phyloP scores from a whole-genome alignment of 1,140 invertebrate genomes.

The Camponotus floridanus region DNA sequence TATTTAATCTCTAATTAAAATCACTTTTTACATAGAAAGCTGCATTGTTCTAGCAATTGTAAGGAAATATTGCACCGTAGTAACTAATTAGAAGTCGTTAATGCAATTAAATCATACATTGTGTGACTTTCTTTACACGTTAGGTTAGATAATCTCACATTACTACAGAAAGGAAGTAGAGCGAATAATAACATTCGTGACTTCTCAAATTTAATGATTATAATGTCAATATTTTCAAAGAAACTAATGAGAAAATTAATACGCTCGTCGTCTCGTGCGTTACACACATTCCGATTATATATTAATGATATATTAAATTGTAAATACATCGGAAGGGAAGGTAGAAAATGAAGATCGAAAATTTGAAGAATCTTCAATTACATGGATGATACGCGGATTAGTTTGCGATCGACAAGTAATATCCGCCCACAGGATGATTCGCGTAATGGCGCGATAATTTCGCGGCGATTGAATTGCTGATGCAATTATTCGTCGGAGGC shows the following conservation, averaged over 20 bases:
- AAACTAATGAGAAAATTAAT: background rate
- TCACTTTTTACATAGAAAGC: slow-evolving; percentile 25
- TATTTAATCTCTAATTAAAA: slow-evolving; percentile 3
- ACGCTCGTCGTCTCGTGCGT: background rate
- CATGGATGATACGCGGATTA: background rate
- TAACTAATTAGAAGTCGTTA: slow-evolving; percentile 15
- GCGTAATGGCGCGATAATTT: slow-evolving; percentile 57
- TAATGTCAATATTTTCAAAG: background rate
- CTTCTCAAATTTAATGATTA: background rate
- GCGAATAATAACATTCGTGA: background rate
- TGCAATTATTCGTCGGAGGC: slow-evolving; percentile 55
- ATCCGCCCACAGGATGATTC: slow-evolving; percentile 37
- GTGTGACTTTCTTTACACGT: background rate
- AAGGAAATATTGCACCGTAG: slow-evolving; percentile 20
- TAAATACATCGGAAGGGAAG: background rate
- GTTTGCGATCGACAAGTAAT: slow-evolving; percentile 20
- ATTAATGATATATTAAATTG: background rate
- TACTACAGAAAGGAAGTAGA: background rate
- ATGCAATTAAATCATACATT: slow-evolving; percentile 29
- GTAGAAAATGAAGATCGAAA: too few relatives aligned
- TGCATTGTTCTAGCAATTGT: slow-evolving; percentile 31
- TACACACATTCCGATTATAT: background rate
- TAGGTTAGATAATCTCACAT: slow-evolving; percentile 18
- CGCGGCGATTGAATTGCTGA: slow-evolving; percentile 52
- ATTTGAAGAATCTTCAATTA: background rate